phyloP scores from a whole-genome alignment of 1,140 invertebrate species.

The Asobara japonica region DNA sequence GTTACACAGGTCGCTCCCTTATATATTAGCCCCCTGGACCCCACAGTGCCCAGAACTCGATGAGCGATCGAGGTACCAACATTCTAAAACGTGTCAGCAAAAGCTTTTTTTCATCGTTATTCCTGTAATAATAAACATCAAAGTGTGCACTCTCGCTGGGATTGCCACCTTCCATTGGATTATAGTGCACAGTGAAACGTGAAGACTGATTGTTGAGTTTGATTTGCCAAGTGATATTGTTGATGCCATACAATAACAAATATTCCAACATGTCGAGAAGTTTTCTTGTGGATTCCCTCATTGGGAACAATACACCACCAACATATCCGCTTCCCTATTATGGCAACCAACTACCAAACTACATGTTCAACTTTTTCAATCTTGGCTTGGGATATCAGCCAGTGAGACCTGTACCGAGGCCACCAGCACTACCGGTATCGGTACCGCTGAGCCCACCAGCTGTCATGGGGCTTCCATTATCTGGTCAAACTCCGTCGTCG shows the following conservation, averaged over 20 bases:
- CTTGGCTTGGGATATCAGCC: conserved; percentile 58
- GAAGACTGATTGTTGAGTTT: neutral
- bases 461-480: conserved; percentile 40
- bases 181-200: conserved; percentile 16
- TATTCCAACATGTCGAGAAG: conserved; percentile 74
- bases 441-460: conserved; percentile 47
- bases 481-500: conserved; percentile 57
- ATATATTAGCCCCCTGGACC: conserved; percentile 44
- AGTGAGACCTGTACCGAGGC: conserved; percentile 56
- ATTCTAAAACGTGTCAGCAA: conserved; percentile 13
- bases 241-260: neutral
- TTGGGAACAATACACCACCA: conserved; percentile 69
- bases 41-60: conserved; percentile 48
- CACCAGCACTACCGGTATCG: conserved; percentile 46
- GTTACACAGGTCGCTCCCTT: conserved; percentile 54
- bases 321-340: conserved; percentile 59
- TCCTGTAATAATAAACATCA: no score
- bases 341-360: conserved; percentile 57
- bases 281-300: conserved; percentile 79
- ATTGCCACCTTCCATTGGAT: conserved; percentile 8
- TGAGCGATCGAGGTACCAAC: conserved; percentile 38
- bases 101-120: neutral
- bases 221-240: neutral
- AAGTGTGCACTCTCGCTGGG: neutral
- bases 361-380: conserved; percentile 63